These are phyloP conservation scores for Garra rufa DNA, from an alignment of 2,113 vertebrate species.

Conservation along the genomic window DNA sequence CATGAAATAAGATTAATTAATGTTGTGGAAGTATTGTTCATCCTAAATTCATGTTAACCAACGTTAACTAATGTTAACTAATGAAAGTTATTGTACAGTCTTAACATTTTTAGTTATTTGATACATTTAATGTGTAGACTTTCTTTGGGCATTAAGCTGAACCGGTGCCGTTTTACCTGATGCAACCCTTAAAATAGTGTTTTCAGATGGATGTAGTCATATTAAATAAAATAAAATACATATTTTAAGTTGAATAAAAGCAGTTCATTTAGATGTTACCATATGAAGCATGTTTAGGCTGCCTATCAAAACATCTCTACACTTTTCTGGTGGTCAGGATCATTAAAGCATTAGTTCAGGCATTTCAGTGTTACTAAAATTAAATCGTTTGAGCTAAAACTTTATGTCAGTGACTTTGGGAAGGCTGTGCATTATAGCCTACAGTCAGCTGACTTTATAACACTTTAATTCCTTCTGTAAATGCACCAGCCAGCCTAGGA, in stretches of 20 bases:
- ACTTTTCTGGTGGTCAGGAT: not conserved
- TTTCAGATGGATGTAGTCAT: not conserved
- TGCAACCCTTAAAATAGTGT: not conserved
- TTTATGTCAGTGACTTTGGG: not conserved
- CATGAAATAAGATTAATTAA: too few species aligned
- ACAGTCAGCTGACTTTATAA: constrained; percentile 18
- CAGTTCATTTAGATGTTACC: not conserved
- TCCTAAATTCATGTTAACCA: too few species aligned
- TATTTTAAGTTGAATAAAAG: not conserved
- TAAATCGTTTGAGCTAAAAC: not conserved
- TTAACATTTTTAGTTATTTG: not conserved
- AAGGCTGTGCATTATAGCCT: not conserved
- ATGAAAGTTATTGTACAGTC: too few species aligned
- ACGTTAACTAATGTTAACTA: too few species aligned
- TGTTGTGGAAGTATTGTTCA: too few species aligned
- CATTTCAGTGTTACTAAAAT: not conserved
- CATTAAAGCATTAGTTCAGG: not conserved
- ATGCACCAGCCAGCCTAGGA: not conserved
- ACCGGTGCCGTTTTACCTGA: too few species aligned
- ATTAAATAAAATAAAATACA: not conserved
- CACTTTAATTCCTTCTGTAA: constrained; percentile 2
- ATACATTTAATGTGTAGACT: not conserved
- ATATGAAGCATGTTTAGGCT: not conserved
- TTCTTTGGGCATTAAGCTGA: not conserved
- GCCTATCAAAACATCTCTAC: not conserved